phyloP scores from a whole-genome alignment of 2,113 vertebrate species.

The Anseranas semipalmata region DNA sequence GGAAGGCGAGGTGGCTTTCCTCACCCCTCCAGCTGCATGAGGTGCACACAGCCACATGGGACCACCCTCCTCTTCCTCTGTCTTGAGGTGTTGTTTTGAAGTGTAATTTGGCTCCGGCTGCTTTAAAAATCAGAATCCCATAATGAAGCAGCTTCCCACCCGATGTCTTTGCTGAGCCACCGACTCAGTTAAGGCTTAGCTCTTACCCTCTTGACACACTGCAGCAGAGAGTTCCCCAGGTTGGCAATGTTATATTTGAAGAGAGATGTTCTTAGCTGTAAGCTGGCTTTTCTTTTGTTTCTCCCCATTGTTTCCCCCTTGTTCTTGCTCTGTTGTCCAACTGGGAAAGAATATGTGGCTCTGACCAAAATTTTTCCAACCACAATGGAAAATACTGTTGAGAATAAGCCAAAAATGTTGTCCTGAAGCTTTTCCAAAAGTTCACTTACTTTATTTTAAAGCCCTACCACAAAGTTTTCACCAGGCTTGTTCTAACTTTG shows the following conservation, averaged over 20 bases:
- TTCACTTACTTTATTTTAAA: slow-evolving; percentile 43
- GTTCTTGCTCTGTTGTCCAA: not conserved
- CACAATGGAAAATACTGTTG: slow-evolving; percentile 42
- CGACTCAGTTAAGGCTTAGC: not conserved
- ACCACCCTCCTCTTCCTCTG: not conserved
- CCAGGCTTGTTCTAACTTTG: slow-evolving; percentile 15
- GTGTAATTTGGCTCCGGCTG: not conserved
- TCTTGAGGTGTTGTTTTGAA: not conserved
- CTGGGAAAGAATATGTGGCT: slow-evolving; percentile 15
- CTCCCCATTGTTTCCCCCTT: not conserved
- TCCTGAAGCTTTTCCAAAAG: not conserved
- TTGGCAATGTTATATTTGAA: not conserved
- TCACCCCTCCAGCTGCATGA: not conserved
- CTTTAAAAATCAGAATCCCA: not conserved
- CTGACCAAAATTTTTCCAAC: slow-evolving; percentile 53
- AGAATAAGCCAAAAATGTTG: slow-evolving; percentile 27
- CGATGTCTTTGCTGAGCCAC: not conserved
- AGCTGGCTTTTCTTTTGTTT: slow-evolving; percentile 10
- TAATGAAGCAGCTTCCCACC: not conserved
- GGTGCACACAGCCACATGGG: not conserved
- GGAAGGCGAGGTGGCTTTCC: not conserved
- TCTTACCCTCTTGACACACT: not conserved
- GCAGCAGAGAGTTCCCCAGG: not conserved
- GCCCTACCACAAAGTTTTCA: slow-evolving; percentile 30
- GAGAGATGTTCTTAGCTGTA: not conserved